phyloP scores from a whole-genome alignment of 2,113 vertebrate species.

The Corythornis madagascariensis region DNA sequence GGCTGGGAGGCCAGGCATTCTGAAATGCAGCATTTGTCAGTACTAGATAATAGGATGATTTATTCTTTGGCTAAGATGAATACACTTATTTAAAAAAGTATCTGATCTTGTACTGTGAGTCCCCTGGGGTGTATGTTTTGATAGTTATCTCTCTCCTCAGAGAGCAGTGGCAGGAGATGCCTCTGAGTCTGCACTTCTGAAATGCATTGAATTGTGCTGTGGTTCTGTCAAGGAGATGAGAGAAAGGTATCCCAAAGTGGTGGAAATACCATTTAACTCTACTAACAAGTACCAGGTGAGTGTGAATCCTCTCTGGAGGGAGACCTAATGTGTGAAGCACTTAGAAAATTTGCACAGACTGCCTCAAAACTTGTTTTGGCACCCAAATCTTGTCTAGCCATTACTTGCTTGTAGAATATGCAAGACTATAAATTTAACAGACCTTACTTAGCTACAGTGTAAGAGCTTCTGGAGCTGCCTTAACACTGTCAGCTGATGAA shows the following conservation, averaged over 20 bases:
- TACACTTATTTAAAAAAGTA: not conserved
- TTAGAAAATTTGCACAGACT: not conserved
- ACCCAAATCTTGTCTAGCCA: not conserved
- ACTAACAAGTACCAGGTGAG: constrained; percentile 87
- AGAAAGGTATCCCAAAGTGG: constrained; percentile 78
- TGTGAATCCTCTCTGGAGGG: not conserved
- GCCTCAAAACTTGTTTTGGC: not conserved
- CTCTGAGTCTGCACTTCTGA: constrained; percentile 81
- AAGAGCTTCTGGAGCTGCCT: not conserved
- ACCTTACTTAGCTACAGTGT: not conserved
- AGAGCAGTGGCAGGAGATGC: constrained; percentile 81
- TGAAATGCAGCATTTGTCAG: not conserved
- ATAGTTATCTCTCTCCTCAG: constrained; percentile 50
- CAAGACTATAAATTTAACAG: not conserved
- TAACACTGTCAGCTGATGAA: not conserved
- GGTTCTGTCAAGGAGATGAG: constrained; percentile 82
- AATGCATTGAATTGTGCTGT: constrained; percentile 83
- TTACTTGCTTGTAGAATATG: not conserved
- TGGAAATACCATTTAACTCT: constrained; percentile 85
- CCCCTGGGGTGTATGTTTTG: not conserved
- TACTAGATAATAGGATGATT: not conserved
- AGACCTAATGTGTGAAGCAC: not conserved
- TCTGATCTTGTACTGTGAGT: not conserved
- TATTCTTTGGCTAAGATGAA: not conserved
- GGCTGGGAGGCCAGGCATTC: not conserved